phyloP scores from a whole-genome alignment of 2,113 vertebrate species.

The Andinoacara biseriatus region DNA sequence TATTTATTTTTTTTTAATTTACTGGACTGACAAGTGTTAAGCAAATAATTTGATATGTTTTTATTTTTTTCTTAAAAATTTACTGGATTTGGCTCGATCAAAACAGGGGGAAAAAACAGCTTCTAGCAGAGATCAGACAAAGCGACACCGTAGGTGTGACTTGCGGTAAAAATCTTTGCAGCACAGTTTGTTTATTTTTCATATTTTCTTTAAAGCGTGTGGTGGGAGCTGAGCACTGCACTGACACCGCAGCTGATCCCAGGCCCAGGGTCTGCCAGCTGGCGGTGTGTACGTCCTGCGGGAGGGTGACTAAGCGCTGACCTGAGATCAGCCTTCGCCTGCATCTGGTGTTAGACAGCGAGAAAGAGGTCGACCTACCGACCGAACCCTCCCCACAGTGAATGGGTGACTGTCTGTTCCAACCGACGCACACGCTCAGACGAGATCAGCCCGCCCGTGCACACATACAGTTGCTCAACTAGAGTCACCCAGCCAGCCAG shows the following conservation, averaged over 20 bases:
- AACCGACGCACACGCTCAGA: conserved; percentile 80
- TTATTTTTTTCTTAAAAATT: conserved; percentile 1
- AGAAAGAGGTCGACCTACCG: conserved; percentile 79
- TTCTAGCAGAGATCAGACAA: conserved; percentile 60
- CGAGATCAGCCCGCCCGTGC: conserved; percentile 76
- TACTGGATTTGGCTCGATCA: conserved; percentile 72
- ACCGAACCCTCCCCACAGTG: conserved; percentile 71
- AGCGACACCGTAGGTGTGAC: conserved; percentile 67
- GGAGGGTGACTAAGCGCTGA: conserved; percentile 82
- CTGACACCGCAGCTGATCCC: conserved; percentile 78
- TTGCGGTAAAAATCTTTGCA: conserved; percentile 73
- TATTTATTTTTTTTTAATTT: neutral
- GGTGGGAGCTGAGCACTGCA: conserved; percentile 82
- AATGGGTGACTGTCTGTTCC: conserved; percentile 72
- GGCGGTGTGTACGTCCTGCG: conserved; percentile 79
- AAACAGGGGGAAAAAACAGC: conserved; percentile 18
- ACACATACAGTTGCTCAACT: conserved; percentile 80
- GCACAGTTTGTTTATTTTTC: conserved; percentile 83
- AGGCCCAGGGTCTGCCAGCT: conserved; percentile 80
- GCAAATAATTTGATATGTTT: conserved; percentile 52
- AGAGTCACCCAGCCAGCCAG: conserved; percentile 73
- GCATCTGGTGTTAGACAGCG: conserved; percentile 80
- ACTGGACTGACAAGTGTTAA: conserved; percentile 28
- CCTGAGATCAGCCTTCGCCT: conserved; percentile 83
- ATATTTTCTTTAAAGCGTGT: conserved; percentile 85